Conservation (phyloP, 2,113 vertebrate species). For the Heterotilapia buettikoferi region DNA sequence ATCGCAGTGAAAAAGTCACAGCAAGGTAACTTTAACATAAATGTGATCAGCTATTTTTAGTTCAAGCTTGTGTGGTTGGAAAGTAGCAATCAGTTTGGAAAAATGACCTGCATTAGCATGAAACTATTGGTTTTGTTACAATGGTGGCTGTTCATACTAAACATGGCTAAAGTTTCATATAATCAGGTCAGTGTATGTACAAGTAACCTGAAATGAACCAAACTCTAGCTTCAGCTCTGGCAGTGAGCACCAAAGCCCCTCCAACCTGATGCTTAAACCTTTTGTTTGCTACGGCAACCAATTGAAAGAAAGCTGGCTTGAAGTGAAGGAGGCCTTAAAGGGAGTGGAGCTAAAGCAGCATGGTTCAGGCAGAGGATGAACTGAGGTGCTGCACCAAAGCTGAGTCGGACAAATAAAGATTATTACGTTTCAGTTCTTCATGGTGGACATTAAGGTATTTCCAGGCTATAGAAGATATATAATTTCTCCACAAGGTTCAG, state of each 20-base stretch:
- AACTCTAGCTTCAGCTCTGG: background rate
- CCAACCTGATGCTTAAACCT: background rate
- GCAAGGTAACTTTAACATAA: background rate
- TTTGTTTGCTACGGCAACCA: background rate
- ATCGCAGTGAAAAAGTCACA: background rate
- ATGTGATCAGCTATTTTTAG: background rate
- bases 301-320: background rate
- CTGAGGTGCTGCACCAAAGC: background rate
- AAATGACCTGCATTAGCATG: background rate
- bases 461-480: background rate
- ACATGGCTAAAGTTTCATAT: background rate
- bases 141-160: background rate
- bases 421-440: background rate
- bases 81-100: background rate
- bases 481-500: background rate
- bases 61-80: background rate
- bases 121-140: background rate
- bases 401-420: background rate
- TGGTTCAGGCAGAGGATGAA: background rate
- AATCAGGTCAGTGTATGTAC: background rate
- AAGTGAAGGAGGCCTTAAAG: background rate
- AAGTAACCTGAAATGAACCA: background rate
- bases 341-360: background rate
- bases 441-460: background rate
- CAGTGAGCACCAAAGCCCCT: background rate